Evolutionary conservation across 2,113 vertebrate genomes (phyloP).

Genomic region (Geothlypis trichas): DNA sequence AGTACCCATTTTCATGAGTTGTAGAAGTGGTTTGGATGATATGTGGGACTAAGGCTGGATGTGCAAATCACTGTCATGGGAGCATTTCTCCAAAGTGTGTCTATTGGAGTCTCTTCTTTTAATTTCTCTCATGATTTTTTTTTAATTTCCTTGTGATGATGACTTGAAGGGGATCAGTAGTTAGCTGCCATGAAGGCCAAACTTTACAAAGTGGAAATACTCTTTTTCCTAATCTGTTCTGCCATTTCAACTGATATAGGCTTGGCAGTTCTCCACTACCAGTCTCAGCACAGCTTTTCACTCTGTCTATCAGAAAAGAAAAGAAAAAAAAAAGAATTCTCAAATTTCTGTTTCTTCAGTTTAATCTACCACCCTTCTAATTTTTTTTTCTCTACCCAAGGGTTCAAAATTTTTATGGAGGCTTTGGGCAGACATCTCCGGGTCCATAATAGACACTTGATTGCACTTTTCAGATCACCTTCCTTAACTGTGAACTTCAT

Average conservation of each 20-base stretch:
- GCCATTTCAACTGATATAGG: not conserved
- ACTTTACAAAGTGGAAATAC: not conserved
- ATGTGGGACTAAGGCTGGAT: not conserved
- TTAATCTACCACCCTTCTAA: not conserved
- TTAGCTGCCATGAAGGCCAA: not conserved
- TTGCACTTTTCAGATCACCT: not conserved
- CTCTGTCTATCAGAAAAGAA: not conserved
- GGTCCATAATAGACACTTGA: not conserved
- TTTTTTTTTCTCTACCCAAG: not conserved
- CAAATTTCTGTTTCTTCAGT: not conserved
- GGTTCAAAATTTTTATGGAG: not conserved
- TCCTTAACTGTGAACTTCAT: not conserved
- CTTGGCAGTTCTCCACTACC: not conserved
- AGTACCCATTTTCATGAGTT: not conserved
- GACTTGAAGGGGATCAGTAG: not conserved
- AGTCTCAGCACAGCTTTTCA: not conserved
- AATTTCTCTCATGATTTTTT: not conserved
- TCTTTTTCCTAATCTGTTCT: not conserved
- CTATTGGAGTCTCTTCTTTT: not conserved
- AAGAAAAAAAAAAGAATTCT: too few relatives aligned
- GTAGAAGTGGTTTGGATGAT: not conserved
- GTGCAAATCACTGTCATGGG: not conserved
- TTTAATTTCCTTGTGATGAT: not conserved
- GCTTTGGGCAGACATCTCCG: not conserved
- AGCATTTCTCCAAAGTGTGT: not conserved